phyloP scores from a whole-genome alignment of 2,113 vertebrate genomes.

The Setophaga kirtlandii region DNA sequence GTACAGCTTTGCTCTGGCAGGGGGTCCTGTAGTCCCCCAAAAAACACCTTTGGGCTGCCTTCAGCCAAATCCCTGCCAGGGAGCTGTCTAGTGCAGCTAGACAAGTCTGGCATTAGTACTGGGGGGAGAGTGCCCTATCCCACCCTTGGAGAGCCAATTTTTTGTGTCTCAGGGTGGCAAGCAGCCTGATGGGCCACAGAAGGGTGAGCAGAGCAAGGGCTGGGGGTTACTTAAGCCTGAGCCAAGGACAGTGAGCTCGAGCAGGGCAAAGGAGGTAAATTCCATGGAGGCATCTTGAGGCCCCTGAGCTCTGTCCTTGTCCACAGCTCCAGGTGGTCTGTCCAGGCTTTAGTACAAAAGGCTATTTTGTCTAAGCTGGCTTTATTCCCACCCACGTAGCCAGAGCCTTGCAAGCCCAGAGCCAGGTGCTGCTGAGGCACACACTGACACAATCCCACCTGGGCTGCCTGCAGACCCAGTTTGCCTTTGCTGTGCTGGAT shows the following conservation, averaged over 20 bases:
- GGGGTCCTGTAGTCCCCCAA: neutral
- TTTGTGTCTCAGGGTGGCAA: neutral
- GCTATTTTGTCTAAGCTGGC: constrained; percentile 18
- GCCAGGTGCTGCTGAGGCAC: fast-evolving
- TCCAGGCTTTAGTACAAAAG: constrained; percentile 3
- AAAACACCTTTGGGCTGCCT: neutral
- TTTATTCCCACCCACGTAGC: neutral
- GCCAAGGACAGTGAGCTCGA: neutral
- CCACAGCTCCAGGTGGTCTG: neutral
- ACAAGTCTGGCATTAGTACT: neutral
- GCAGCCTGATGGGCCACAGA: neutral
- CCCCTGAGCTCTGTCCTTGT: neutral
- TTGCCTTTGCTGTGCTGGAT: neutral
- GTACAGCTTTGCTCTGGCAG: neutral
- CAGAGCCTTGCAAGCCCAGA: neutral
- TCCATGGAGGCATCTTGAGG: neutral
- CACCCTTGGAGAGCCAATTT: neutral
- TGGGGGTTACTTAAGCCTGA: neutral
- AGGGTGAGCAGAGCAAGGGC: neutral
- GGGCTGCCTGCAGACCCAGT: neutral
- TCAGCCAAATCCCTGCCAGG: neutral
- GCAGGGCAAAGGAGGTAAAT: neutral
- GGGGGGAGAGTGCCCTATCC: neutral
- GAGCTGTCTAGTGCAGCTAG: neutral
- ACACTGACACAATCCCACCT: neutral